Evolutionary conservation across 2,888 invertebrate genomes (phyloP).

Genomic region (Ferdinandea cuprea): DNA sequence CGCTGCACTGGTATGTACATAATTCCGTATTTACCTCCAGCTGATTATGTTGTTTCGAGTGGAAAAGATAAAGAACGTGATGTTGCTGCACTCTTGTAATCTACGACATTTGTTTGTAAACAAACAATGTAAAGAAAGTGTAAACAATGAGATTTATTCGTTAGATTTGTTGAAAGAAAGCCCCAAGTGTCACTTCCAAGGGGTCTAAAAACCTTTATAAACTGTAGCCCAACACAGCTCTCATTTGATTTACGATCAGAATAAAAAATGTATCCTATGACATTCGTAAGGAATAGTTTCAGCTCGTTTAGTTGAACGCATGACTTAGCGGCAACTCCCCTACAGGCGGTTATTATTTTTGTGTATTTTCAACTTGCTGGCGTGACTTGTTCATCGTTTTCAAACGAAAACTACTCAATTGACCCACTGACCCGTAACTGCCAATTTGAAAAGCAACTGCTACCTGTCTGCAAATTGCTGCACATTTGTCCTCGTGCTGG

Average conservation of each 20-base stretch:
- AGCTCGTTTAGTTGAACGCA: neutral
- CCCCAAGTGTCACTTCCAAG: conserved; percentile 7
- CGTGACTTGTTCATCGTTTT: conserved; percentile 2
- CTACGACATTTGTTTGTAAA: conserved; percentile 48
- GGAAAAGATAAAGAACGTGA: conserved; percentile 3
- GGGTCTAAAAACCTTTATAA: neutral
- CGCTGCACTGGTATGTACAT: too few relatives aligned
- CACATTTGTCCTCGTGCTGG: conserved; percentile 65
- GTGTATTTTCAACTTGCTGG: neutral
- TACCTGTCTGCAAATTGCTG: conserved; percentile 48
- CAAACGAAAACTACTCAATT: conserved; percentile 18
- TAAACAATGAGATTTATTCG: conserved; percentile 43
- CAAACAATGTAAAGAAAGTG: conserved; percentile 48
- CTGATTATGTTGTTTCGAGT: conserved; percentile 45
- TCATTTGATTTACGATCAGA: neutral
- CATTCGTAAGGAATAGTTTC: neutral
- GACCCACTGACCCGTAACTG: conserved; percentile 56
- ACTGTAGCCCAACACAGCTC: neutral
- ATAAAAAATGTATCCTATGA: neutral
- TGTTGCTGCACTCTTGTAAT: conserved; percentile 34
- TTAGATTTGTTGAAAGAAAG: neutral
- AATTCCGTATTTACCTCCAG: conserved; percentile 56
- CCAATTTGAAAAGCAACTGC: conserved; percentile 30
- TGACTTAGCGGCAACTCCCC: conserved; percentile 9
- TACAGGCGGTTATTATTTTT: neutral